These are phyloP conservation scores for Campaea margaritaria DNA, from an alignment of 2,888 invertebrate genomes.

Conservation along the genomic window DNA sequence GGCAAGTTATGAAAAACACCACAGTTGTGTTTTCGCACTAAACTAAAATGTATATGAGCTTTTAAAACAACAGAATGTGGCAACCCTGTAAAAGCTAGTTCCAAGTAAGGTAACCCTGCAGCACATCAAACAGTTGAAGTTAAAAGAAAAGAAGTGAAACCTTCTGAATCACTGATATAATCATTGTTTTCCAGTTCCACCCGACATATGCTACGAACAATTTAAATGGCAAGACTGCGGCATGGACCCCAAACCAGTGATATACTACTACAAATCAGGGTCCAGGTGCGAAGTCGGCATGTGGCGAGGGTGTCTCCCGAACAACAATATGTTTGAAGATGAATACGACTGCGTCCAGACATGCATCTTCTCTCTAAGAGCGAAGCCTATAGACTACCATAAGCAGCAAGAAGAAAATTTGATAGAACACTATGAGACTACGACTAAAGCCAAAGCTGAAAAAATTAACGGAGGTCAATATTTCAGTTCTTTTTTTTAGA, in stretches of 20 bases:
- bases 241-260: conserved; percentile 56
- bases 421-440: not conserved
- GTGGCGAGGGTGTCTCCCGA: conserved; percentile 76
- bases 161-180: no score
- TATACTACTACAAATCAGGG: conserved; percentile 75
- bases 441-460: not conserved
- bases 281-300: conserved; percentile 75
- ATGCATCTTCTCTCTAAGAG: conserved; percentile 64
- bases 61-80: no score
- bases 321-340: conserved; percentile 72
- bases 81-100: no score
- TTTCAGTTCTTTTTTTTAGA: no score
- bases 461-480: no score
- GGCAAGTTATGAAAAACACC: no score
- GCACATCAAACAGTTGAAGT: no score
- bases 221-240: conserved; percentile 76
- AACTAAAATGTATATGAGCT: no score
- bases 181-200: conserved; percentile 55
- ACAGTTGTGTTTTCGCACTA: no score
- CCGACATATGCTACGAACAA: conserved; percentile 61
- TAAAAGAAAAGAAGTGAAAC: no score
- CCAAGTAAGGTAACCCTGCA: no score
- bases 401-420: conserved; percentile 11
- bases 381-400: conserved; percentile 53
- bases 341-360: conserved; percentile 74